Percentiles rank a stretch among this genome's conserved stretches.
Conservation (phyloP, 1,140 invertebrate genomes). For the Drosophila trapezifrons region DNA sequence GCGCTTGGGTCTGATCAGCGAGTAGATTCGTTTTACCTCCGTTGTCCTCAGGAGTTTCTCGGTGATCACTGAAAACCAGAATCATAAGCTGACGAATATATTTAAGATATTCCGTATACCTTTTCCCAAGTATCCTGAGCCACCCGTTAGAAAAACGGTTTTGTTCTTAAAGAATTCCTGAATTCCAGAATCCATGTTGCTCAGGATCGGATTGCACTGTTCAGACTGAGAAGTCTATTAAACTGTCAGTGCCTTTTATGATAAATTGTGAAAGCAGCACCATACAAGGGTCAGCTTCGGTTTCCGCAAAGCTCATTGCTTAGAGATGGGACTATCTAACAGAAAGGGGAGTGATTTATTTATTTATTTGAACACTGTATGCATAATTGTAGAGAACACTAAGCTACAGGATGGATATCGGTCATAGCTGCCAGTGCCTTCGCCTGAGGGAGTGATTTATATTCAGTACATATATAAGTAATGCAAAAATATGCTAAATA, state of each 20-base stretch:
- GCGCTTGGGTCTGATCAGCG: slow-evolving; percentile 91
- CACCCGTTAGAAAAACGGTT: slow-evolving; percentile 48
- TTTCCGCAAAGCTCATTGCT: no score
- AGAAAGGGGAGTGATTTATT: no score
- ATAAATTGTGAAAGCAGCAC: neutral
- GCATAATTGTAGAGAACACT: no score
- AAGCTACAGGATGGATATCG: no score
- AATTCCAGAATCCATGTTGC: slow-evolving; percentile 39
- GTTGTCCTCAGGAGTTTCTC: slow-evolving; percentile 92
- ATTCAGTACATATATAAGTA: neutral
- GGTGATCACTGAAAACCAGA: no score
- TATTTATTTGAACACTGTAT: no score
- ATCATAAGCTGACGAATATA: no score
- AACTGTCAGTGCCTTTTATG: slow-evolving; percentile 11
- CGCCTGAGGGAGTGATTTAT: neutral
- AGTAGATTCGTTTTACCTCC: slow-evolving; percentile 88
- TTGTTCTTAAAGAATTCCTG: slow-evolving; percentile 52
- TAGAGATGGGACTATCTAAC: no score
- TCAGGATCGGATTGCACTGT: neutral
- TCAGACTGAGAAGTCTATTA: neutral
- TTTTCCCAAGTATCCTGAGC: slow-evolving; percentile 55
- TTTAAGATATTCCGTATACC: no score
- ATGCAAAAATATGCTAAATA: no score
- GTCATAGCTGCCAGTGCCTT: no score
- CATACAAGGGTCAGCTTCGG: slow-evolving; percentile 14